phyloP scores from a whole-genome alignment of 2,888 invertebrate genomes.

The Philhelius pedissequus region DNA sequence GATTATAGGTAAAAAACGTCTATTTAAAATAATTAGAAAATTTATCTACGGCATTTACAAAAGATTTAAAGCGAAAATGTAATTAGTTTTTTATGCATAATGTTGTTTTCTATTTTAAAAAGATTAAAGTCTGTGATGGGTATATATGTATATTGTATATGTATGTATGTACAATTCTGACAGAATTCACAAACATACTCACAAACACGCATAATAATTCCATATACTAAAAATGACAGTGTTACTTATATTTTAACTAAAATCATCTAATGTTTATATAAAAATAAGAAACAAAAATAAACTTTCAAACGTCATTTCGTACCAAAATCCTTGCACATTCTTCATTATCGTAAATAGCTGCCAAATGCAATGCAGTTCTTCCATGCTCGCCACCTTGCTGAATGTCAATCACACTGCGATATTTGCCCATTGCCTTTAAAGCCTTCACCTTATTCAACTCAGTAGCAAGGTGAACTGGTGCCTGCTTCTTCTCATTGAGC shows the following conservation, averaged over 20 bases:
- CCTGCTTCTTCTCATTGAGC: conserved; percentile 88
- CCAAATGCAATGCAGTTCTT: conserved; percentile 89
- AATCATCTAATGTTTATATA: neutral
- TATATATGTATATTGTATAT: no score
- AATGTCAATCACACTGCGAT: conserved; percentile 85
- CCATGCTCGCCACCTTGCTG: conserved; percentile 88
- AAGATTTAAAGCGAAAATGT: no score
- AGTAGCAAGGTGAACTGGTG: conserved; percentile 89
- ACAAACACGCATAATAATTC: conserved; percentile 35
- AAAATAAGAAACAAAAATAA: neutral
- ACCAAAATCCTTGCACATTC: conserved; percentile 90
- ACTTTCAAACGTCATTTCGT: conserved; percentile 74
- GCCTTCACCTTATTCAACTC: conserved; percentile 87
- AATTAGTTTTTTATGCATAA: no score
- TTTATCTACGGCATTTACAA: no score
- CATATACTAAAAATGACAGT: conserved; percentile 41
- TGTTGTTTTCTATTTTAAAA: neutral
- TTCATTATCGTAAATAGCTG: conserved; percentile 91
- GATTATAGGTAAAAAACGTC: no score
- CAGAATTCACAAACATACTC: conserved; percentile 40
- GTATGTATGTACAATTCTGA: conserved; percentile 24
- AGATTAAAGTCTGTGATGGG: neutral
- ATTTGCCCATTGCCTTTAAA: conserved; percentile 84
- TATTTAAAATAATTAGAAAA: no score
- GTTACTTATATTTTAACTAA: conserved; percentile 7